Evolutionary conservation across 2,797 vertebrate species (phyloP).

Genomic region (Pristis pectinata): DNA sequence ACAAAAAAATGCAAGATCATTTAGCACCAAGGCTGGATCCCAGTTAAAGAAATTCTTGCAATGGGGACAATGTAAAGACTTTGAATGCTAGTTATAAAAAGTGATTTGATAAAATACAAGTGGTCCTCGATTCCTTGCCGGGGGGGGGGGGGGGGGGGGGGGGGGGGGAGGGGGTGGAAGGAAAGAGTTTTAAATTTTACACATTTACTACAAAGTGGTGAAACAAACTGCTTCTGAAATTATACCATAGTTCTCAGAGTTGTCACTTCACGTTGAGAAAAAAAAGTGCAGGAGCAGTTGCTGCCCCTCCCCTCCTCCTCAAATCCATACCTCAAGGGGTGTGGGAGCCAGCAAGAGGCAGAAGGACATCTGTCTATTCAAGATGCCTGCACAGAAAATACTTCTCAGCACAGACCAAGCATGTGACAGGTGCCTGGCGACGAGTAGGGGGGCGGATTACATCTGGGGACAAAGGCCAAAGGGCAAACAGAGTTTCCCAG

Average conservation of each 20-base stretch:
- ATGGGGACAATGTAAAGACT: background rate
- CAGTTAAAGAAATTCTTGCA: background rate
- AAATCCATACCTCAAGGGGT: background rate
- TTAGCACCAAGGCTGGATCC: background rate
- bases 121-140: background rate
- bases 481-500: slow-evolving; percentile 71
- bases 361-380: slow-evolving; percentile 51
- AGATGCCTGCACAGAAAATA: slow-evolving; percentile 53
- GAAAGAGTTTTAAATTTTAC: too few relatives aligned
- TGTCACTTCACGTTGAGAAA: background rate
- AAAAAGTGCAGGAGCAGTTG: background rate
- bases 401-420: slow-evolving; percentile 45
- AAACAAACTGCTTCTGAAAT: background rate
- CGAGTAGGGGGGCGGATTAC: slow-evolving; percentile 45
- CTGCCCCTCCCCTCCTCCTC: background rate
- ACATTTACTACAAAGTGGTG: background rate
- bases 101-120: background rate
- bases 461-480: slow-evolving; percentile 60
- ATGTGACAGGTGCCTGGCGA: slow-evolving; percentile 65
- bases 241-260: background rate
- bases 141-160: too few relatives aligned
- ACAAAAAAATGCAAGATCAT: background rate
- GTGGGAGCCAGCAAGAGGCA: slow-evolving; percentile 39
- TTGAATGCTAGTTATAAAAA: background rate
- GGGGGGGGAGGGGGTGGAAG: too few relatives aligned